These are phyloP conservation scores for Edolisoma coerulescens DNA, from an alignment of 2,113 vertebrate genomes.

Conservation along the genomic window DNA sequence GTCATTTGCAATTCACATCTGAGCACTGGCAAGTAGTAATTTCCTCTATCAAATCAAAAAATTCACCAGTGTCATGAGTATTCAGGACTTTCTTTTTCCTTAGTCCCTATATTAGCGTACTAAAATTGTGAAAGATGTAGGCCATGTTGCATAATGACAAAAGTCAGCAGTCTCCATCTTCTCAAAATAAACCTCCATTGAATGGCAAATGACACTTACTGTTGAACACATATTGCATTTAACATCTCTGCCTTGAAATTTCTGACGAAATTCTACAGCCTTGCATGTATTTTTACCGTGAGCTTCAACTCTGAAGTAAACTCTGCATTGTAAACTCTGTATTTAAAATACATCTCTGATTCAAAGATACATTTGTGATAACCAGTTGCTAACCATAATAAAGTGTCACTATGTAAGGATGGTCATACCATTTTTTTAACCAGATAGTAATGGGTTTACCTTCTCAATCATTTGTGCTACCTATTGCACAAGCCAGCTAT, in stretches of 20 bases:
- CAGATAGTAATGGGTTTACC: not conserved
- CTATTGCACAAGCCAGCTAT: not conserved
- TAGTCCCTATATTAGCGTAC: not conserved
- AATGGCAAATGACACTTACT: not conserved
- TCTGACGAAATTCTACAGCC: not conserved
- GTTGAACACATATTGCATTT: not conserved
- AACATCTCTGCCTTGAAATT: not conserved
- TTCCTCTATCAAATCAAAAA: not conserved
- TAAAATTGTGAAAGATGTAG: not conserved
- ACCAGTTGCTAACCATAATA: not conserved
- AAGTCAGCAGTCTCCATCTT: not conserved
- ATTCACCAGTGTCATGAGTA: not conserved
- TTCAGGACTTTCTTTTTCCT: not conserved
- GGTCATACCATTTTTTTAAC: not conserved
- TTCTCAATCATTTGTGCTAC: not conserved
- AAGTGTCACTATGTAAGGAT: not conserved
- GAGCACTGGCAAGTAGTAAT: not conserved
- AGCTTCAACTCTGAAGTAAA: not conserved
- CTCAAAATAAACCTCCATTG: not conserved
- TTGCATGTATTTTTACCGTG: not conserved
- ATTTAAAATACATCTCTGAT: not conserved
- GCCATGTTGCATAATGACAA: not conserved
- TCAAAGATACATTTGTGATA: not conserved
- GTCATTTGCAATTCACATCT: not conserved
- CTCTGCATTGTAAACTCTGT: not conserved